Percentiles rank a stretch among this genome's conserved stretches.
Conservation (phyloP, 2,797 vertebrate species). For the Amblyraja radiata region DNA sequence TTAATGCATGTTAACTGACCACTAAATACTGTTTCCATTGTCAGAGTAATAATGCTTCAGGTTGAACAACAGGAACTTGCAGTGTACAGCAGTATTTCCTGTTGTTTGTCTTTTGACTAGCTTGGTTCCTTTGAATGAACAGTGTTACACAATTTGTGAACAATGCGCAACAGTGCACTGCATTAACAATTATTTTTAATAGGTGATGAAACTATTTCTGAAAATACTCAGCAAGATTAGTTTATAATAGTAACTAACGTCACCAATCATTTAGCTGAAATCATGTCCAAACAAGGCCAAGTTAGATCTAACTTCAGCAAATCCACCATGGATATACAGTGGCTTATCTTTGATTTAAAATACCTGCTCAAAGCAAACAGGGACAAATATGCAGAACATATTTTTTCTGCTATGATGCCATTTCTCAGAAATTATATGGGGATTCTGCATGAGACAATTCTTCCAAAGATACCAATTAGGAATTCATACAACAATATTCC, state of each 20-base stretch:
- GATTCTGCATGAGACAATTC: neutral
- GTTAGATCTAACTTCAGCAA: neutral
- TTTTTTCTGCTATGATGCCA: neutral
- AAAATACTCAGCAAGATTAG: neutral
- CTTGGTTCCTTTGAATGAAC: slow-evolving; percentile 26
- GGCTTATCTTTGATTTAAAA: slow-evolving; percentile 21
- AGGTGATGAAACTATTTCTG: neutral
- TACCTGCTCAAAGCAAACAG: slow-evolving; percentile 13
- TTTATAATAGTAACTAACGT: neutral
- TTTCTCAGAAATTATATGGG: neutral
- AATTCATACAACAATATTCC: neutral
- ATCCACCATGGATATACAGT: neutral
- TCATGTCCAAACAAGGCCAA: neutral
- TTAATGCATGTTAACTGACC: slow-evolving; percentile 21
- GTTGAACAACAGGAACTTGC: slow-evolving; percentile 11
- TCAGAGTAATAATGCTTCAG: neutral
- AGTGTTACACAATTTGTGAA: slow-evolving; percentile 1
- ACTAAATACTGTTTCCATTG: slow-evolving; percentile 3
- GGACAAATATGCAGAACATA: neutral
- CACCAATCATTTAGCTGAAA: neutral
- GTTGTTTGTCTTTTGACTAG: slow-evolving; percentile 19
- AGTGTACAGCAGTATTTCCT: slow-evolving; percentile 21
- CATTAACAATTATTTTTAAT: slow-evolving; percentile 24
- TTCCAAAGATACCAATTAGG: slow-evolving; percentile 16
- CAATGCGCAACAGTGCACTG: neutral